Evolutionary conservation across 1,140 invertebrate species (phyloP).

Genomic region (Halesus radiatus): DNA sequence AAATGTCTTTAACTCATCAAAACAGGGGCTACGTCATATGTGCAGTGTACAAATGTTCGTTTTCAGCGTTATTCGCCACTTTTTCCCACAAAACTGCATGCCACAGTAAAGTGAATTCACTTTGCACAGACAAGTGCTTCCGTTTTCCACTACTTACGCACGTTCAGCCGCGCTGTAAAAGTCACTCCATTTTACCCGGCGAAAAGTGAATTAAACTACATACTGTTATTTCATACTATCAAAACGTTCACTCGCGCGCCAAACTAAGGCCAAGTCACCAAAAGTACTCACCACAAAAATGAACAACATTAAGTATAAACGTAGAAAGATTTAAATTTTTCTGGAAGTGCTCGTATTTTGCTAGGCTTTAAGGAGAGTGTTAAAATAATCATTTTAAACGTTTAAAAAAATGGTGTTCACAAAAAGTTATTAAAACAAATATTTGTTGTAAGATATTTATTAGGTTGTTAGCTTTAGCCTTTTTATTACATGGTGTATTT

Average conservation of each 20-base stretch:
- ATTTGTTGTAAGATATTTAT: no score
- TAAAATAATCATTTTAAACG: no score
- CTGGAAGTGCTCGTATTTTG: no score
- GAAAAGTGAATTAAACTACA: neutral
- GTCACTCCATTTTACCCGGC: slow-evolving; percentile 19
- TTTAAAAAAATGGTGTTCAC: no score
- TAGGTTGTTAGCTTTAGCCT: neutral
- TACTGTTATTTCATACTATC: neutral
- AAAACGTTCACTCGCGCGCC: neutral
- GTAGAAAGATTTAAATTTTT: no score
- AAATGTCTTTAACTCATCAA: no score
- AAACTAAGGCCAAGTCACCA: neutral
- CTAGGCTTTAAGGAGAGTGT: no score
- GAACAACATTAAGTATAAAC: neutral
- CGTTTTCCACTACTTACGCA: slow-evolving; percentile 29
- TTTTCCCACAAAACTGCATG: slow-evolving; percentile 21
- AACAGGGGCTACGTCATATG: no score
- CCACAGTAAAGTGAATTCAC: slow-evolving; percentile 21
- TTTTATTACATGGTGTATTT: neutral
- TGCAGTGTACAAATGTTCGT: no score
- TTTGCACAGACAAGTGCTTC: slow-evolving; percentile 28
- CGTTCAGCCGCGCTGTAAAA: slow-evolving; percentile 17
- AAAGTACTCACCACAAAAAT: neutral
- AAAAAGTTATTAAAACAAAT: no score
- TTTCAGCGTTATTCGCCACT: no score